phyloP scores from a whole-genome alignment of 1,140 invertebrate species.

The Drosophila sulfurigaster region DNA sequence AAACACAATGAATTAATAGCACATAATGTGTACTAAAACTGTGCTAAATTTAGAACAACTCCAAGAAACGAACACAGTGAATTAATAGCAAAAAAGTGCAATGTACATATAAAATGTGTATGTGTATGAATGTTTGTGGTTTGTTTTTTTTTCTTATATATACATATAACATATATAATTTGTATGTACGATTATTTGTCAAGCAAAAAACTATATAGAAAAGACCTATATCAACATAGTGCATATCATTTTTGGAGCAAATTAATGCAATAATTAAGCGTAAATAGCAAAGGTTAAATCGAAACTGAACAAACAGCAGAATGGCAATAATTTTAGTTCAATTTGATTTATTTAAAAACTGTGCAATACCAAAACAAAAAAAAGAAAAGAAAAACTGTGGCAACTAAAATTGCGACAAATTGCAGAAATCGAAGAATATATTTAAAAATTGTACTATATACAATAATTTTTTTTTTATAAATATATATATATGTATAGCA shows the following conservation, averaged over 20 bases:
- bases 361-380: slow-evolving; percentile 60
- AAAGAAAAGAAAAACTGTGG: too few relatives aligned
- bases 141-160: slow-evolving; percentile 2
- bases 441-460: slow-evolving; percentile 30
- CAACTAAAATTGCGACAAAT: not conserved
- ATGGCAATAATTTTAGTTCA: slow-evolving; percentile 79
- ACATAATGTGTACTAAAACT: slow-evolving; percentile 26
- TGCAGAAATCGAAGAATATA: slow-evolving; percentile 30
- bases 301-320: slow-evolving; percentile 27
- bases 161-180: slow-evolving; percentile 1
- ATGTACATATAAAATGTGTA: slow-evolving; percentile 53
- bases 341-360: slow-evolving; percentile 54
- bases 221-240: slow-evolving; percentile 73
- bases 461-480: slow-evolving; percentile 29
- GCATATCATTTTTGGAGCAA: slow-evolving; percentile 76
- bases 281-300: slow-evolving; percentile 69
- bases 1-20: slow-evolving; percentile 20
- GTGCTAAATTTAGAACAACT: slow-evolving; percentile 18
- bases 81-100: slow-evolving; percentile 24
- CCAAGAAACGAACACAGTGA: slow-evolving; percentile 1
- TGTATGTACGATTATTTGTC: slow-evolving; percentile 2
- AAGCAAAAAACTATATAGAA: slow-evolving; percentile 20
- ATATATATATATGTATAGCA: slow-evolving; percentile 29
- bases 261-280: slow-evolving; percentile 74
- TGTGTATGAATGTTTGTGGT: slow-evolving; percentile 14